Evolutionary conservation across 2,888 invertebrate species (phyloP), one percentile per base, ranked within the genome.

Genomic region (Dryococelus australis): DNA sequence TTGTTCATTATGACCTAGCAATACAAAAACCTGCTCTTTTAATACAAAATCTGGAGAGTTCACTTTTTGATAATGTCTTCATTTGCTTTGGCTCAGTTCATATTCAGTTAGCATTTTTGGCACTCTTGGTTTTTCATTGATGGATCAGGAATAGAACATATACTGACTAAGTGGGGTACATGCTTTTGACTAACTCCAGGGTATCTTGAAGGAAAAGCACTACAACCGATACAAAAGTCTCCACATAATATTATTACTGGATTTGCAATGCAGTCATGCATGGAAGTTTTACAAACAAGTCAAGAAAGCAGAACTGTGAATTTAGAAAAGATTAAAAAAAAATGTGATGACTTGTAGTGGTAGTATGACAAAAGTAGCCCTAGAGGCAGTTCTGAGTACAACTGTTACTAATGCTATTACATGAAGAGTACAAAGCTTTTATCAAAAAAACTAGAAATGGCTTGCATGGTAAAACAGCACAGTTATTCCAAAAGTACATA

Each of bases 101-200:
- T 9, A 80, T 80, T 24, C 26, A 80, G 24, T 0, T n/a, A 80
- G 26, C 13, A 80, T 80, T n/a, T 80, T 80, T 35, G 35, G 35
- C 35, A 26, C 80, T 80, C n/a, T 80, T 20, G 80, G 80, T n/a
- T 80, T 80, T 80, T 80, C 13, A 80, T 80, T 80, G 80, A 80
- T 79, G 80, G 24, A 80, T 28, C 80, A n/a, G 35, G 80, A 80
- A 80, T 24, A 26, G 26, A 80, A 80, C 80, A 80, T 80, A n/a
- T 80, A 20, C 13, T 80, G 80, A 80, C 80, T n/a, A 80, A 80
- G 80, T 80, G 80, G 12, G 80, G 80, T 80, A 4, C 80, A n/a
- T 80, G n/a, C 80, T 12, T 80, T 26, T 80, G 80, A 26, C 80
- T 80, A 5, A 80, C 12, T 24, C 80, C 80, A 80, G 28, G 80